A percentile compares a stretch with the other conserved stretches of the same genome.
These are phyloP conservation scores for Melanotaenia nigrans DNA, from an alignment of 2,797 vertebrate genomes.

Conservation along the genomic window DNA sequence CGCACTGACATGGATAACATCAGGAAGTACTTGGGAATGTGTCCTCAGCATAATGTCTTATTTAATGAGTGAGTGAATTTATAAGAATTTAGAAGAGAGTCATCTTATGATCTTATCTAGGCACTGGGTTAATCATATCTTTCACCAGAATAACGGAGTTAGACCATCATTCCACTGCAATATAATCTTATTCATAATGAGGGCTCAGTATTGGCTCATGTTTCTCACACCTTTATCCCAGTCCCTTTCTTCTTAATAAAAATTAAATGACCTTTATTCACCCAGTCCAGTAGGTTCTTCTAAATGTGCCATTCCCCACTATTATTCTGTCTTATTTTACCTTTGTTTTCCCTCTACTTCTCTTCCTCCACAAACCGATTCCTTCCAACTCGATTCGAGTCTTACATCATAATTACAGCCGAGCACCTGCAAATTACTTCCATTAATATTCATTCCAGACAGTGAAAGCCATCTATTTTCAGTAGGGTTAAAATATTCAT, in stretches of 20 bases:
- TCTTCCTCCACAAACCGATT: slow-evolving; percentile 54
- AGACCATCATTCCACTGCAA: slow-evolving; percentile 14
- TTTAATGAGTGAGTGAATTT: slow-evolving; percentile 90
- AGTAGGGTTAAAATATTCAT: slow-evolving; percentile 63
- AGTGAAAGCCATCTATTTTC: slow-evolving; percentile 63
- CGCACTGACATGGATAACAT: slow-evolving; percentile 89
- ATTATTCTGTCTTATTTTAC: slow-evolving; percentile 42
- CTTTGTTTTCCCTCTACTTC: slow-evolving; percentile 39
- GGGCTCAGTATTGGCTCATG: slow-evolving; percentile 33
- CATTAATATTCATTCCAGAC: slow-evolving; percentile 73
- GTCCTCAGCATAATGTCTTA: slow-evolving; percentile 96
- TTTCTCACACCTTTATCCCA: slow-evolving; percentile 50
- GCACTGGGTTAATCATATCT: slow-evolving; percentile 30
- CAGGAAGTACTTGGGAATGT: slow-evolving; percentile 93
- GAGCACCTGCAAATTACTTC: slow-evolving; percentile 66
- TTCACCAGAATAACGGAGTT: background rate
- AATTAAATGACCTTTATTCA: slow-evolving; percentile 40
- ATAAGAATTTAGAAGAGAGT: background rate
- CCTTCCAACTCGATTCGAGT: slow-evolving; percentile 50
- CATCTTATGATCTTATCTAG: slow-evolving; percentile 1
- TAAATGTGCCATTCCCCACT: slow-evolving; percentile 31
- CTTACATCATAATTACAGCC: slow-evolving; percentile 71
- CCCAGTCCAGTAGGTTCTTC: slow-evolving; percentile 14
- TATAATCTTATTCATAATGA: slow-evolving; percentile 41
- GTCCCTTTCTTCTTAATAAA: slow-evolving; percentile 18